Base-by-base conservation (phyloP, 2,888 invertebrate species). In the Lysandra bellargus region DNA sequence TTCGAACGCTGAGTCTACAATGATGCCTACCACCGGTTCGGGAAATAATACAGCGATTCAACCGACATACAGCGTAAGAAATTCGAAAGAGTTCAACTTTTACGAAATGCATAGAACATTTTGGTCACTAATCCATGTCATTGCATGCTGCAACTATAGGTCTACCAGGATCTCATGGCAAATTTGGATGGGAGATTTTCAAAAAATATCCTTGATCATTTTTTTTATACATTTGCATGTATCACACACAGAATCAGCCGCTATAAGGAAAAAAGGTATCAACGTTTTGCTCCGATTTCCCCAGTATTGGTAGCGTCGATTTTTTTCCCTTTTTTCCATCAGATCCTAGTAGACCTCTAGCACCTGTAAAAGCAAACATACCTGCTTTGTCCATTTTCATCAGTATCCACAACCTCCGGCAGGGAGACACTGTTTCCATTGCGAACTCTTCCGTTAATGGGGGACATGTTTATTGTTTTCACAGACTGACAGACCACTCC, bases 361-460 rank as follows among this genome's bases (percentile, higher is more conserved):
- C 30, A 30, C 64, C 30, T 30, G 23, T 30, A 30, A 61, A 74
- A 53, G 14, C 44, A 49, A 57, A 87, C 90, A 80, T 88, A 91
- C 87, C 87, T 87, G 79, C 87, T 86, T 44, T 85, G 85, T 79
- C 85, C 86, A 84, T 89, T 91, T 79, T 85, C 87, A 82, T 87
- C 94, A 0, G 88, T 87, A 81, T 93, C 91, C 9, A 93, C 90
- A 88, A 87, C 85, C 84, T 91, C 90, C 6, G 90, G 85, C 81
- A 88, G 85, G 81, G 86, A 90, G 80, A 83, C 84, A 83, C 91
- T 90, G 81, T 85, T 85, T 78, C 86, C 90, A 79, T 89, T 90
- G n/a, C 91, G 82, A 79, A 89, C 87, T 81, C 88, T 90, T 74
- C 86, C 90, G 84, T 92, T 93, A 64, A 92, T 88, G 60, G 94